Evolutionary conservation across 2,113 vertebrate species (phyloP).

Genomic region (Canis aureus): DNA sequence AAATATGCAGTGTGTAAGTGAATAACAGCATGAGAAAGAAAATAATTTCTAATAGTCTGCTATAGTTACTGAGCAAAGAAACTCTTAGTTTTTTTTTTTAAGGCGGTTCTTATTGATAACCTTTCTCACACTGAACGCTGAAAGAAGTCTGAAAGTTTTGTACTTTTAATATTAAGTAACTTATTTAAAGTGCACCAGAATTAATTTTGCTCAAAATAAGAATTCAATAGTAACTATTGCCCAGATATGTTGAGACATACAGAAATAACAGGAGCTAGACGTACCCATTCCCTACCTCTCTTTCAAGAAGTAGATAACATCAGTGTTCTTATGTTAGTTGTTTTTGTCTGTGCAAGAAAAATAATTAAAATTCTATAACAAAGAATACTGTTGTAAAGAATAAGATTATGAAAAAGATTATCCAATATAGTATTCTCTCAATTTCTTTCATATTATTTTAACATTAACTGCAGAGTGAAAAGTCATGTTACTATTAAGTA

Average conservation of each 20-base stretch:
- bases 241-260: neutral
- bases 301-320: slow-evolving; percentile 2
- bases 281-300: neutral
- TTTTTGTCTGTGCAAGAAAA: slow-evolving; percentile 24
- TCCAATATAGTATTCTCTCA: neutral
- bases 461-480: slow-evolving; percentile 34
- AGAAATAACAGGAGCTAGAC: neutral
- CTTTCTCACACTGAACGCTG: slow-evolving; percentile 13
- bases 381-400: slow-evolving; percentile 26
- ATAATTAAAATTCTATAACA: slow-evolving; percentile 40
- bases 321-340: neutral
- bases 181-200: neutral
- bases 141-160: slow-evolving; percentile 50
- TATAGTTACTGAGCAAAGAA: slow-evolving; percentile 55
- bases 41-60: slow-evolving; percentile 63
- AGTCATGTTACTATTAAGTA: slow-evolving; percentile 21
- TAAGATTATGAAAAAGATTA: slow-evolving; percentile 22
- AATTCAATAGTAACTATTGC: slow-evolving; percentile 32
- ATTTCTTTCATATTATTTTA: slow-evolving; percentile 38
- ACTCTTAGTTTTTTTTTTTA: neutral
- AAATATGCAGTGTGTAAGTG: slow-evolving; percentile 75
- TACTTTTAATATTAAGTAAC: slow-evolving; percentile 34
- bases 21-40: slow-evolving; percentile 75
- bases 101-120: slow-evolving; percentile 11
- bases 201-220: slow-evolving; percentile 61